Conservation (phyloP, 2,113 vertebrate genomes). For the Apus apus region DNA sequence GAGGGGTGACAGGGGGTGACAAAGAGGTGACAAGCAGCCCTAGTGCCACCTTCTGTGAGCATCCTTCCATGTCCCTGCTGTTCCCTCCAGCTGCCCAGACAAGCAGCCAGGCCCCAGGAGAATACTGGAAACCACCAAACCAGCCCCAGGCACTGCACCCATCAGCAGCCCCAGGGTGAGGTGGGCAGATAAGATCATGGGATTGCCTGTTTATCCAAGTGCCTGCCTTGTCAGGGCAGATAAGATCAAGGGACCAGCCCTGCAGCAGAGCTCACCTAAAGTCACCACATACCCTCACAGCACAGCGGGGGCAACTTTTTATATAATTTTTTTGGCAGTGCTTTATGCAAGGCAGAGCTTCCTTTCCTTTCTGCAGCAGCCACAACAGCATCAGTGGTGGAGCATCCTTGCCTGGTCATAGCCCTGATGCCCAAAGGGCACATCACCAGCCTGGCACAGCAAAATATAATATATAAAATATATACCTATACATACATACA, state of each 20-base stretch:
- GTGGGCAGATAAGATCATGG: not conserved
- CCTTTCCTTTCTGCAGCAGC: not conserved
- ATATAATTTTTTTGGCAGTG: not conserved
- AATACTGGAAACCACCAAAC: not conserved
- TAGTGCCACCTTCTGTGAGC: fast-evolving
- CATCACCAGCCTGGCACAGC: not conserved
- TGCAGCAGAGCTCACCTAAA: not conserved
- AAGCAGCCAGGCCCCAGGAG: fast-evolving
- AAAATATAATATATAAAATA: not conserved
- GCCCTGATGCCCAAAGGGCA: not conserved
- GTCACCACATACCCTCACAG: not conserved
- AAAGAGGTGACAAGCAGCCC: not conserved
- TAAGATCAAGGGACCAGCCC: not conserved
- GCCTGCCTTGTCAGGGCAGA: not conserved
- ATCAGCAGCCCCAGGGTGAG: not conserved
- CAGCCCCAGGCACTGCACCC: not conserved
- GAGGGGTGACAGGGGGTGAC: not conserved
- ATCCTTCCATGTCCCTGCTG: not conserved
- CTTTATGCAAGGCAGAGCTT: not conserved
- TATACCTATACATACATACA: not conserved
- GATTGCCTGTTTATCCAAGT: not conserved
- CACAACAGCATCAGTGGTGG: fast-evolving
- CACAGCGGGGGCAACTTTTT: not conserved
- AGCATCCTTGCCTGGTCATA: not conserved
- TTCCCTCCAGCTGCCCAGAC: not conserved